Conservation (phyloP, 2,888 invertebrate species). For the Acanthosepion lycidas region DNA sequence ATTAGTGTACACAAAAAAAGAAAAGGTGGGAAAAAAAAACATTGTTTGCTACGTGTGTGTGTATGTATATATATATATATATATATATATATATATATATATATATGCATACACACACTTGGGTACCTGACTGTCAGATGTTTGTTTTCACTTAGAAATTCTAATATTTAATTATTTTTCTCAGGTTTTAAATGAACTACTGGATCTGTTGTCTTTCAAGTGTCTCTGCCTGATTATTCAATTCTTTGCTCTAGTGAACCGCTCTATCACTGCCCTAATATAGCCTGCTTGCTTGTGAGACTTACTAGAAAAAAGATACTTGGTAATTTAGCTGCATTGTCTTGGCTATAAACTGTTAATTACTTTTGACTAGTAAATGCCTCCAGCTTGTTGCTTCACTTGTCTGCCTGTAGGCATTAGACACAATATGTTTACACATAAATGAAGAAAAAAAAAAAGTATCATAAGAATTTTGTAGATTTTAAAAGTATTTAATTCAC, state of each 20-base stretch:
- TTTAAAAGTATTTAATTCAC: not conserved
- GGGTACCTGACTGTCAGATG: not conserved
- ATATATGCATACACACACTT: not conserved
- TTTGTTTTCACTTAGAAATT: not conserved
- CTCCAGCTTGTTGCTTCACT: not conserved
- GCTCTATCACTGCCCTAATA: conserved; percentile 2
- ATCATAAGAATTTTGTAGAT: not conserved
- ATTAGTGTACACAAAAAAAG: too few relatives aligned
- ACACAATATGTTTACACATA: not conserved
- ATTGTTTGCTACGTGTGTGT: too few relatives aligned
- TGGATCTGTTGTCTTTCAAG: not conserved
- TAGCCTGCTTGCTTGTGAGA: not conserved
- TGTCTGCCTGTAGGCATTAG: not conserved
- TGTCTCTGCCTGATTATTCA: not conserved
- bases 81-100: too few relatives aligned
- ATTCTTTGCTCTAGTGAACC: not conserved
- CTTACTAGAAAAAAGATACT: not conserved
- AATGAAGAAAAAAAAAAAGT: not conserved
- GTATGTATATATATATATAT: too few relatives aligned
- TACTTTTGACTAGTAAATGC: not conserved
- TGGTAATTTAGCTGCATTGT: not conserved
- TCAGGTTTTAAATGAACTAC: not conserved
- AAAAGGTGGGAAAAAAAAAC: too few relatives aligned
- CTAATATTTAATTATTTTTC: not conserved
- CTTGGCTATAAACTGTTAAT: conserved; percentile 33